Evolutionary conservation across 2,888 invertebrate species (phyloP).

Genomic region (Scaptomyza cyrtandrae): DNA sequence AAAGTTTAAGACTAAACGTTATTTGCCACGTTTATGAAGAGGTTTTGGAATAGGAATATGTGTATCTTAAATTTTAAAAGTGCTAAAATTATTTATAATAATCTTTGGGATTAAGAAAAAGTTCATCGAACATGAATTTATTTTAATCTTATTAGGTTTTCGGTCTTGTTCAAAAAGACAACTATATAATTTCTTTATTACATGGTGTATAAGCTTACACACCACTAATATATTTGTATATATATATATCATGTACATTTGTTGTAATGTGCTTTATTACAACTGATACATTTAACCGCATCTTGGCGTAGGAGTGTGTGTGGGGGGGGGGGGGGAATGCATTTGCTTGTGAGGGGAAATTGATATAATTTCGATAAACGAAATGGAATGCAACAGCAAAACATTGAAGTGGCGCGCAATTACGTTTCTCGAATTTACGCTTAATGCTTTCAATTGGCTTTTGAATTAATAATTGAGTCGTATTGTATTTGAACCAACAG

Average conservation of each 20-base stretch:
- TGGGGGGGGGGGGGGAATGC: slow-evolving; percentile 17
- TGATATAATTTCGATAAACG: slow-evolving; percentile 77
- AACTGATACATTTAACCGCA: slow-evolving; percentile 14
- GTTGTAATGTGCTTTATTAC: slow-evolving; percentile 3
- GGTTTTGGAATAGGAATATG: no score
- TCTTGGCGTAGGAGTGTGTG: neutral
- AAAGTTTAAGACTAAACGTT: no score
- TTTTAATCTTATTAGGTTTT: no score
- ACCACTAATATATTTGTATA: neutral
- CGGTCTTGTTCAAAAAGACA: no score
- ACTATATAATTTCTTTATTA: neutral
- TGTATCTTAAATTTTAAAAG: no score
- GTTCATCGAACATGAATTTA: no score
- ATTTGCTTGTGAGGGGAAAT: slow-evolving; percentile 42
- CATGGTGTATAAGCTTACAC: neutral
- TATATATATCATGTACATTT: no score
- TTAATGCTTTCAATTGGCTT: slow-evolving; percentile 79
- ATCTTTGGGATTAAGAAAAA: no score
- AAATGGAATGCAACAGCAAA: slow-evolving; percentile 68
- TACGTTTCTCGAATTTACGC: slow-evolving; percentile 71
- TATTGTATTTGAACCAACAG: slow-evolving; percentile 44
- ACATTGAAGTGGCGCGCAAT: slow-evolving; percentile 57
- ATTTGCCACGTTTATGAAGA: no score
- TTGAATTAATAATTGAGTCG: slow-evolving; percentile 78
- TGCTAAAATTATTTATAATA: no score